Percentiles rank a stretch among this genome's conserved stretches.
These are phyloP conservation scores for Akabosia matsudoensis DNA, from an alignment of 1,140 invertebrate genomes.

Conservation along the genomic window DNA sequence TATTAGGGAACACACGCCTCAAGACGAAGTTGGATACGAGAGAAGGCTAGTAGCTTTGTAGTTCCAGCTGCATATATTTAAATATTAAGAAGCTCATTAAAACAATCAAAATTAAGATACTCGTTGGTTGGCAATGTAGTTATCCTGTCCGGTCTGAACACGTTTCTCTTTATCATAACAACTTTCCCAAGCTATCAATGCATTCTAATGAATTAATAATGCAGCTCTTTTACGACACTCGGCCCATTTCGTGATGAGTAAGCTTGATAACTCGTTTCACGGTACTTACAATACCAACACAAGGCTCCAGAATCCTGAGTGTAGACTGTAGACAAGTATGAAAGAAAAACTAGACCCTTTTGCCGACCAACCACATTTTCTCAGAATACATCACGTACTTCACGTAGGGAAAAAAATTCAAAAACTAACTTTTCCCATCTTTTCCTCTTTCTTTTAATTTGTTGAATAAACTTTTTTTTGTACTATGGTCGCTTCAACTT, in stretches of 20 bases:
- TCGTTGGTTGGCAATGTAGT: background rate
- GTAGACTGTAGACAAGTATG: too few relatives aligned
- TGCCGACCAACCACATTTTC: too few relatives aligned
- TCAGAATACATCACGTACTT: too few relatives aligned
- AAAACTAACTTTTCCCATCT: background rate
- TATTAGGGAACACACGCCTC: too few relatives aligned
- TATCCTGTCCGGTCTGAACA: background rate
- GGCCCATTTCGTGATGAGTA: background rate
- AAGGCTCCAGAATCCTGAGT: too few relatives aligned
- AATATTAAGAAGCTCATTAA: background rate
- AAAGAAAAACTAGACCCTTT: too few relatives aligned
- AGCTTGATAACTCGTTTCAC: too few relatives aligned
- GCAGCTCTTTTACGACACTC: background rate
- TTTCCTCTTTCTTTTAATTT: background rate
- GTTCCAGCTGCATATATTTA: background rate
- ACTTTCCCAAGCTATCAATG: background rate
- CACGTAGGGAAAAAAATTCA: too few relatives aligned
- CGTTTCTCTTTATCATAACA: too few relatives aligned
- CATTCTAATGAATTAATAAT: background rate
- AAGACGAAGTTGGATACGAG: background rate
- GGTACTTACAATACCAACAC: too few relatives aligned
- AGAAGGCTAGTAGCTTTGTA: background rate
- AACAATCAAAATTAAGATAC: background rate
- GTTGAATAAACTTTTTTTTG: background rate
- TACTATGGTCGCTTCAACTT: background rate